These are phyloP conservation scores for Herminia tarsipennalis DNA, from an alignment of 2,888 invertebrate species.

Conservation along the genomic window DNA sequence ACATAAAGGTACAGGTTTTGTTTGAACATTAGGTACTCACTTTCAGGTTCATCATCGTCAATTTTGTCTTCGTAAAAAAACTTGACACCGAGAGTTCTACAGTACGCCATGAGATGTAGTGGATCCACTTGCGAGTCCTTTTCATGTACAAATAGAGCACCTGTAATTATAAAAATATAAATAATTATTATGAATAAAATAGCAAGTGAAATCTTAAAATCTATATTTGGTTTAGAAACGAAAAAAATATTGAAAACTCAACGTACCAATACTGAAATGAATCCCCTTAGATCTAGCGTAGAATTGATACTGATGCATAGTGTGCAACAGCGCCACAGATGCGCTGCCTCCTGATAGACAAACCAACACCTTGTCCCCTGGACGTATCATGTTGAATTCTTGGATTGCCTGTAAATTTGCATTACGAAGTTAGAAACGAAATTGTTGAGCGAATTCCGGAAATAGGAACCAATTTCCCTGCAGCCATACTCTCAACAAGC, in stretches of 20 bases:
- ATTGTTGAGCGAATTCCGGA: too few species aligned
- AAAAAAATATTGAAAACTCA: background rate
- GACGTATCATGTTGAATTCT: slow-evolving; percentile 93
- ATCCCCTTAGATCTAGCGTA: slow-evolving; percentile 91
- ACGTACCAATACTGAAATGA: slow-evolving; percentile 87
- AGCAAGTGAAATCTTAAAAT: background rate
- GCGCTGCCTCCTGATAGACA: slow-evolving; percentile 94
- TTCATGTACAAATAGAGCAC: slow-evolving; percentile 82
- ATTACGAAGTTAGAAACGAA: too few species aligned
- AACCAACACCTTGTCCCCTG: slow-evolving; percentile 93
- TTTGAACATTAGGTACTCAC: slow-evolving; percentile 48
- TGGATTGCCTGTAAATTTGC: slow-evolving; percentile 93
- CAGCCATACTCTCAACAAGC: too few species aligned
- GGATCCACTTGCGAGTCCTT: slow-evolving; percentile 92
- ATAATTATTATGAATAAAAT: background rate
- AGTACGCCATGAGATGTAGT: slow-evolving; percentile 89
- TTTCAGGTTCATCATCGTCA: slow-evolving; percentile 70
- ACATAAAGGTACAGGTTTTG: background rate
- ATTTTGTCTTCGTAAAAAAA: slow-evolving; percentile 91
- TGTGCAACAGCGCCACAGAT: slow-evolving; percentile 93
- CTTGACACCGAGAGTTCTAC: slow-evolving; percentile 89
- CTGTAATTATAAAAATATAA: slow-evolving; percentile 50
- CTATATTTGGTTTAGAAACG: background rate
- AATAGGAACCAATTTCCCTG: too few species aligned
- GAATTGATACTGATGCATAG: slow-evolving; percentile 93